These are phyloP conservation scores for Anthopleura xanthogrammica DNA, from an alignment of 92 coral and sea anemone genomes.

Conservation along the genomic window DNA sequence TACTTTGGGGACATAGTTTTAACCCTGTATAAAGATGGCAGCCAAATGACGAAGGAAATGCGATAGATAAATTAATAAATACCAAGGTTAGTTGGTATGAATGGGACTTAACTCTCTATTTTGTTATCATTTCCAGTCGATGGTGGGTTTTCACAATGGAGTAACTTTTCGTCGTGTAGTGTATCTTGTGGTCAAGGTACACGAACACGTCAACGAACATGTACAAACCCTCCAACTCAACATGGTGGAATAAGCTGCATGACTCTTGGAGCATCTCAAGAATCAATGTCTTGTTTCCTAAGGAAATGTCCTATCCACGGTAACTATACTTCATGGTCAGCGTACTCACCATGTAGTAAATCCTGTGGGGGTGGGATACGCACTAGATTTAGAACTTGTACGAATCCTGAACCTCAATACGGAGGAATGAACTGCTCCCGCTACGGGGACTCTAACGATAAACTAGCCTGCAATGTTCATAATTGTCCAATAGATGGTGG, in stretches of 20 bases:
- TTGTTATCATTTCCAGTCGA: constrained; percentile 40
- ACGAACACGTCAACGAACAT: constrained; percentile 42
- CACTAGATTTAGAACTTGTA: constrained; percentile 53
- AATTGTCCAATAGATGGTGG: constrained; percentile 73
- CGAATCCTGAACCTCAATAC: constrained; percentile 54
- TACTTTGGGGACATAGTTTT: too few species aligned
- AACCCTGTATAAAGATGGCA: too few species aligned
- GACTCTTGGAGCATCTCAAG: constrained; percentile 24
- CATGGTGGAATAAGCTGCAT: constrained; percentile 65
- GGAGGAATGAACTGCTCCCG: constrained; percentile 59
- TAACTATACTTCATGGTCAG: constrained; percentile 56
- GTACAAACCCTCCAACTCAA: constrained; percentile 56
- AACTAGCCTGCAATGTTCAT: constrained; percentile 43
- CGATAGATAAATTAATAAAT: too few species aligned
- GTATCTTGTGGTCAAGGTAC: constrained; percentile 46
- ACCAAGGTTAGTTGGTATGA: too few species aligned
- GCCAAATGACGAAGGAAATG: too few species aligned
- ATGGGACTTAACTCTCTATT: too few species aligned
- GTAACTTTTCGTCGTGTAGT: constrained; percentile 52
- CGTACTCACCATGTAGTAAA: constrained; percentile 44
- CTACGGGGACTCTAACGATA: constrained; percentile 42
- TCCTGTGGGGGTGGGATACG: constrained; percentile 59
- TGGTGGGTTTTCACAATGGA: constrained; percentile 64
- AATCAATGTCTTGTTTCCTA: constrained; percentile 40
- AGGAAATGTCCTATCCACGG: constrained; percentile 65